Percentiles rank a stretch among this genome's conserved stretches.
Conservation (phyloP, 2,888 invertebrate genomes). For the Mythimna ferrago region DNA sequence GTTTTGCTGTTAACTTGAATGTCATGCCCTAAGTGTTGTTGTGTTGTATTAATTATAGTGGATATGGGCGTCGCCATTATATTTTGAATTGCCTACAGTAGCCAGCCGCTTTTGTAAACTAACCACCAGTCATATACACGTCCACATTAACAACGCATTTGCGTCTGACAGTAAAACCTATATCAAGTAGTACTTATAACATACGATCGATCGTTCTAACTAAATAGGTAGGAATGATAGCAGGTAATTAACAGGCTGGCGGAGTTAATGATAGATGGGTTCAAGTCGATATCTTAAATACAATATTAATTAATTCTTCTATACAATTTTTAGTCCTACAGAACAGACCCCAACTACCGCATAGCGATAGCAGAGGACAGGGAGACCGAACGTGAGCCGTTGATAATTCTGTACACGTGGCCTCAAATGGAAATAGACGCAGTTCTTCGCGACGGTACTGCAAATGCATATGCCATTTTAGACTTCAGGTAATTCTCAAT, state of each 20-base stretch:
- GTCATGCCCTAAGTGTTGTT: no score
- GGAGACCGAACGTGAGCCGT: conserved; percentile 90
- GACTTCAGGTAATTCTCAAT: conserved; percentile 91
- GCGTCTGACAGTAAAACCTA: not conserved
- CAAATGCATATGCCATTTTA: conserved; percentile 93
- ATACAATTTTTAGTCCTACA: conserved; percentile 76
- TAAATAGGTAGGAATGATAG: not conserved
- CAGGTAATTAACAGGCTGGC: not conserved
- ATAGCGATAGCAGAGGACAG: conserved; percentile 95
- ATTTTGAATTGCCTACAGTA: not conserved
- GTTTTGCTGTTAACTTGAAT: conserved; percentile 6
- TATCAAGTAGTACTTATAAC: not conserved
- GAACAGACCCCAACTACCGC: conserved; percentile 87
- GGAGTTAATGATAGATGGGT: not conserved
- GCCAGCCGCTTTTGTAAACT: not conserved
- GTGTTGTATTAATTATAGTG: not conserved
- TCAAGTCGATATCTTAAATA: no score
- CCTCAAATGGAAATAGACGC: conserved; percentile 94
- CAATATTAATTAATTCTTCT: conserved; percentile 7
- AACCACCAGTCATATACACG: not conserved
- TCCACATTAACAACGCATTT: not conserved
- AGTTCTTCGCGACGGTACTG: conserved; percentile 94
- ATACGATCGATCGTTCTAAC: not conserved
- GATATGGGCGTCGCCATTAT: not conserved
- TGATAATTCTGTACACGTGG: conserved; percentile 96